Percentiles rank a stretch among this genome's conserved stretches.
Conservation (phyloP, 2,797 vertebrate genomes). For the Muscicapa comitata region DNA sequence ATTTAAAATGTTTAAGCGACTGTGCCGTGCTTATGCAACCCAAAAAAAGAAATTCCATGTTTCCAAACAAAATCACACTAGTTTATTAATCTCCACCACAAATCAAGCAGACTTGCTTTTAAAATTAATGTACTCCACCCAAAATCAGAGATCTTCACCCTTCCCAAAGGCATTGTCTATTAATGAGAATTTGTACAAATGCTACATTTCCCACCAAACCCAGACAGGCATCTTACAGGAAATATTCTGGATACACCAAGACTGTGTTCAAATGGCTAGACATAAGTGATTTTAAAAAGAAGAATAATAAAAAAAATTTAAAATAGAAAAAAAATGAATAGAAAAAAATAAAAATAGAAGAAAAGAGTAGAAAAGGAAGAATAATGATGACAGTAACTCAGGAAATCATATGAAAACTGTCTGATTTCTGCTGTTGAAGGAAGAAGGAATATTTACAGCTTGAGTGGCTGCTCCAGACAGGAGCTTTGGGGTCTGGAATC, state of each 20-base stretch:
- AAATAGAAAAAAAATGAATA: too few relatives aligned
- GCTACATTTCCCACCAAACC: background rate
- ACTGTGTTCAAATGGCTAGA: background rate
- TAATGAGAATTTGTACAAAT: background rate
- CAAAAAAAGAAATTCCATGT: background rate
- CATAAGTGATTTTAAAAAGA: background rate
- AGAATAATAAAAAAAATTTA: too few relatives aligned
- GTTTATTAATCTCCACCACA: background rate
- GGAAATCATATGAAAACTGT: background rate
- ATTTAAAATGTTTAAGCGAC: slow-evolving; percentile 34
- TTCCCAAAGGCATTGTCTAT: background rate
- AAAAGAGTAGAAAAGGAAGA: background rate
- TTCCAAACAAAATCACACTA: slow-evolving; percentile 1
- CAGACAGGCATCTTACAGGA: background rate
- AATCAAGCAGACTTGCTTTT: background rate
- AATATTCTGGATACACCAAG: background rate
- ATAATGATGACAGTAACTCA: background rate
- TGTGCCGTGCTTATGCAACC: background rate
- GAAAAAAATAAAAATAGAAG: too few relatives aligned
- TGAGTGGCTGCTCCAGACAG: background rate
- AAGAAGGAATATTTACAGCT: background rate
- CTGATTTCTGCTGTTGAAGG: background rate
- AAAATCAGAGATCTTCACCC: background rate
- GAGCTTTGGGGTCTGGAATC: rapidly evolving
- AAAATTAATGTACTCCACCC: background rate